These are phyloP conservation scores for Sphecodes monilicornis DNA, from an alignment of 2,888 invertebrate genomes.

Conservation along the genomic window DNA sequence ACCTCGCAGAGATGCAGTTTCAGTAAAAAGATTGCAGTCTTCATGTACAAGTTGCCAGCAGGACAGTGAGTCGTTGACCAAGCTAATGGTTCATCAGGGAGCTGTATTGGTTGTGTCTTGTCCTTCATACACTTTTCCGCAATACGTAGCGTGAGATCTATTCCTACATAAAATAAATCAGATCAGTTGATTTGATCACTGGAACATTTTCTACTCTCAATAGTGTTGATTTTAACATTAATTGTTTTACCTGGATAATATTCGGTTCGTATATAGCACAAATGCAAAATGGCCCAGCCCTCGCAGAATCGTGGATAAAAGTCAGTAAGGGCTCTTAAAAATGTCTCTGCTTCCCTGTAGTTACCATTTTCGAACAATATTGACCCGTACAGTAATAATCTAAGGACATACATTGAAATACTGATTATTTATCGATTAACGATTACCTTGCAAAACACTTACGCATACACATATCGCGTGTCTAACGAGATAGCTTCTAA, in stretches of 20 bases:
- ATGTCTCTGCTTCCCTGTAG: constrained; percentile 73
- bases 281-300: constrained; percentile 75
- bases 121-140: constrained; percentile 75
- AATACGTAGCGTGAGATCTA: constrained; percentile 70
- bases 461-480: constrained; percentile 73
- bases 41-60: constrained; percentile 63
- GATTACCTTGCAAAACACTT: constrained; percentile 25
- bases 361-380: constrained; percentile 67
- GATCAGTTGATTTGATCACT: background rate
- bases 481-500: constrained; percentile 72
- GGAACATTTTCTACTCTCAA: background rate
- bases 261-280: constrained; percentile 75
- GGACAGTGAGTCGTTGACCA: constrained; percentile 74
- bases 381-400: constrained; percentile 72
- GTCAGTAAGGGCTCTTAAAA: constrained; percentile 69
- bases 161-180: constrained; percentile 58
- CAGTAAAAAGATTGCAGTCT: constrained; percentile 68
- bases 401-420: constrained; percentile 28
- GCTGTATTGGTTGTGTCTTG: constrained; percentile 45
- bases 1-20: constrained; percentile 76
- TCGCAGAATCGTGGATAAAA: constrained; percentile 76
- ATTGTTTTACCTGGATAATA: constrained; percentile 72
- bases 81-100: constrained; percentile 69
- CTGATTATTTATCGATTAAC: background rate
- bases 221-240: background rate